phyloP scores from a whole-genome alignment of 2,888 invertebrate genomes.

The Ochropleura plecta region DNA sequence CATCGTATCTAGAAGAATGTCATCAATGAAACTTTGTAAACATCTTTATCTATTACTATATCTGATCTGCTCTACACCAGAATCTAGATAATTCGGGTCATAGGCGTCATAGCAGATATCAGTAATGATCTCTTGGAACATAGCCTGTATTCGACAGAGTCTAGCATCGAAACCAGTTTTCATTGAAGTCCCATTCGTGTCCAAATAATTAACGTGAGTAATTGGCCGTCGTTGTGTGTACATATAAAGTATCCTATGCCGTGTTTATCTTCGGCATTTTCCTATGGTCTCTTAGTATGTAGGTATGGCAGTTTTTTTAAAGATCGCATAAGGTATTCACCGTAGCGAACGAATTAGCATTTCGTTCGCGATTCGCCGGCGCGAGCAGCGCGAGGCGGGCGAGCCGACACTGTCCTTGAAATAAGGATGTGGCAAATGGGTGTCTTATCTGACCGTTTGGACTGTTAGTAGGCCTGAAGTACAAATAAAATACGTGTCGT shows the following conservation, averaged over 20 bases:
- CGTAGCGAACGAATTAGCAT: constrained; percentile 86
- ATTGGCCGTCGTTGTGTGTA: constrained; percentile 72
- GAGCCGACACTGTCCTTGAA: constrained; percentile 84
- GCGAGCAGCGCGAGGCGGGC: constrained; percentile 54
- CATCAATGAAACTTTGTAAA: constrained; percentile 64
- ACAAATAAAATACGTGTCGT: constrained; percentile 64
- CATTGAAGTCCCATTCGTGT: constrained; percentile 64
- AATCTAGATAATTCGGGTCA: constrained; percentile 46
- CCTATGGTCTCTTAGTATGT: constrained; percentile 71
- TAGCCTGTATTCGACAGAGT: constrained; percentile 46
- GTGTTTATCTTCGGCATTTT: constrained; percentile 78
- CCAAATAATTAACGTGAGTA: constrained; percentile 74
- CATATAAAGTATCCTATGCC: constrained; percentile 67
- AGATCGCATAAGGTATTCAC: constrained; percentile 86
- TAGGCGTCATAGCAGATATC: constrained; percentile 18
- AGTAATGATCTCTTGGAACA: constrained; percentile 35
- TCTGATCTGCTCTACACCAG: constrained; percentile 15
- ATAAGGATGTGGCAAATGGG: constrained; percentile 86
- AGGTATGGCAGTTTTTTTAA: constrained; percentile 77
- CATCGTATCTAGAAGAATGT: constrained; percentile 67
- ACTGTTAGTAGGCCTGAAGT: constrained; percentile 71
- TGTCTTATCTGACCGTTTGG: constrained; percentile 80
- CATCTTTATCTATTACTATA: constrained; percentile 35
- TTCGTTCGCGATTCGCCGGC: constrained; percentile 82
- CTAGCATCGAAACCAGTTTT: constrained; percentile 61